phyloP scores from a whole-genome alignment of 2,797 vertebrate species.

The Cephalopachus bancanus region DNA sequence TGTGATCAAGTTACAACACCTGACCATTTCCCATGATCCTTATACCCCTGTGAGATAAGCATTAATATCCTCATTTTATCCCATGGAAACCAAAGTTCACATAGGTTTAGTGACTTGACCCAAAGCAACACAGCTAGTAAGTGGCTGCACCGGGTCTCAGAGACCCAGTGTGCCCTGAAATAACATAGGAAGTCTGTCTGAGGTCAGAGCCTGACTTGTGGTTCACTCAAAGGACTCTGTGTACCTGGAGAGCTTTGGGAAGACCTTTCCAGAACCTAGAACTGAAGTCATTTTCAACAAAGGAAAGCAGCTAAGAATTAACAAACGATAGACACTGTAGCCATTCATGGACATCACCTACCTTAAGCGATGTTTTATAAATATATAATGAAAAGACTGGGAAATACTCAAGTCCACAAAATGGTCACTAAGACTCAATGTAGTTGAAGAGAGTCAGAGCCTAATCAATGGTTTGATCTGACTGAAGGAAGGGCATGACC shows the following conservation, averaged over 20 bases:
- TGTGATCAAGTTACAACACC: neutral
- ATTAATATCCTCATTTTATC: neutral
- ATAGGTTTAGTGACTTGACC: neutral
- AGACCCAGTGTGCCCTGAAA: neutral
- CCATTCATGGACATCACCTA: conserved; percentile 47
- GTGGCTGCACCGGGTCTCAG: neutral
- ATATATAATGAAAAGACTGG: conserved; percentile 9
- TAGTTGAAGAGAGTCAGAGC: neutral
- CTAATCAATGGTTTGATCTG: neutral
- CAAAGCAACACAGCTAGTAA: neutral
- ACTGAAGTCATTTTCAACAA: conserved; percentile 45
- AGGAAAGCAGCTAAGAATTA: conserved; percentile 49
- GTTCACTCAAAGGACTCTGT: neutral
- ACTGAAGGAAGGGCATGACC: neutral
- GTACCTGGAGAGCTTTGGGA: neutral
- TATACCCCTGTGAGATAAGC: neutral
- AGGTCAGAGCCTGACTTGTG: neutral
- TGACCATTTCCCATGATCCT: neutral
- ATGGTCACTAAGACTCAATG: conserved; percentile 5
- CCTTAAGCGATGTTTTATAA: neutral
- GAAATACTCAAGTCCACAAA: conserved; percentile 21
- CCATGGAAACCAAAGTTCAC: neutral
- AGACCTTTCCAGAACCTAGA: conserved; percentile 42
- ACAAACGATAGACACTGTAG: neutral
- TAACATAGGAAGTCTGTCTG: neutral